phyloP scores from a whole-genome alignment of 2,888 invertebrate genomes.

The Dasypolia templi region DNA sequence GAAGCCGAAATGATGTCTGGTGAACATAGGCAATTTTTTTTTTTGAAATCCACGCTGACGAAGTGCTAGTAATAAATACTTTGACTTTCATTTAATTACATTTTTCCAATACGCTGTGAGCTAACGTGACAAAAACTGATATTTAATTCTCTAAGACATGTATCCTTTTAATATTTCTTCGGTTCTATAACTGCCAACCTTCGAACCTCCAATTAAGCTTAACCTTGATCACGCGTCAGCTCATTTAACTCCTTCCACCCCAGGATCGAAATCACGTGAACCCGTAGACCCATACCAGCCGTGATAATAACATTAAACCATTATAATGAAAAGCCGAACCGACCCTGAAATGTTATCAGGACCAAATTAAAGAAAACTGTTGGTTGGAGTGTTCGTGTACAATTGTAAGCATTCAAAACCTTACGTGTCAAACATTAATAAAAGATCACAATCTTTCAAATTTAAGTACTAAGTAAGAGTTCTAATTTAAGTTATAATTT shows the following conservation, averaged over 20 bases:
- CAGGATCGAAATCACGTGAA: constrained; percentile 9
- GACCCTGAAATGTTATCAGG: constrained; percentile 45
- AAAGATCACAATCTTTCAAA: constrained; percentile 51
- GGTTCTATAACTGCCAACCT: neutral
- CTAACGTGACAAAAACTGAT: neutral
- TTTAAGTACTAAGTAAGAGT: constrained; percentile 36
- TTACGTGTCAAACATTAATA: constrained; percentile 55
- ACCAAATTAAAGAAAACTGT: constrained; percentile 11
- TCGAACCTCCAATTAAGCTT: neutral
- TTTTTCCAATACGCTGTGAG: neutral
- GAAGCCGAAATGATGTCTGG: too few species aligned
- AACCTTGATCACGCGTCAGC: constrained; percentile 5
- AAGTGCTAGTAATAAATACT: too few species aligned
- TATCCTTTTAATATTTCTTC: neutral
- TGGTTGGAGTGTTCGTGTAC: constrained; percentile 21
- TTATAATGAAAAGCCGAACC: neutral
- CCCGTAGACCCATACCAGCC: too few species aligned
- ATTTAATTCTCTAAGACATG: neutral
- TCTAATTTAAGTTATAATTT: constrained; percentile 50
- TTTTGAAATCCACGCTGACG: too few species aligned
- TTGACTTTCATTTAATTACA: too few species aligned
- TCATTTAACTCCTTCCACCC: neutral
- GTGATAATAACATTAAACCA: constrained; percentile 12
- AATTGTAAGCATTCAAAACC: constrained; percentile 11
- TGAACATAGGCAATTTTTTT: too few species aligned